These are phyloP conservation scores for Scaptomyza flava DNA, from an alignment of 2,888 invertebrate genomes.

Conservation along the genomic window DNA sequence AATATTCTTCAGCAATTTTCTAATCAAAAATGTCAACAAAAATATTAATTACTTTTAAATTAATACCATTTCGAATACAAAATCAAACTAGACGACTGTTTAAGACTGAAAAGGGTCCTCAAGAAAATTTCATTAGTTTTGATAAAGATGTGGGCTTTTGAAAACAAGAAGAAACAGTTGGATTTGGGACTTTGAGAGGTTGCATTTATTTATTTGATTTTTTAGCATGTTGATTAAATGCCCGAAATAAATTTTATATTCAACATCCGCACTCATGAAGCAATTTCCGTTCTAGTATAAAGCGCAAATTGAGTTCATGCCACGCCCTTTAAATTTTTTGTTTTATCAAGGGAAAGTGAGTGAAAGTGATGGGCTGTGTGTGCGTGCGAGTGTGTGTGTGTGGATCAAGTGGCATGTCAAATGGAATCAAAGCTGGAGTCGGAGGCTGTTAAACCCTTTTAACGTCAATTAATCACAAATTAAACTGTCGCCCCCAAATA, in stretches of 20 bases:
- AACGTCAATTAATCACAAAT: slow-evolving; percentile 80
- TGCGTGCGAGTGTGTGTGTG: neutral
- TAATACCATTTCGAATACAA: neutral
- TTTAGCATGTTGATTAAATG: slow-evolving; percentile 46
- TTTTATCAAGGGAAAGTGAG: slow-evolving; percentile 44
- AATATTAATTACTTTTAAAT: slow-evolving; percentile 1
- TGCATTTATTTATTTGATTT: slow-evolving; percentile 20
- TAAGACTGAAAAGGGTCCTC: slow-evolving; percentile 1
- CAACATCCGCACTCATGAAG: slow-evolving; percentile 68
- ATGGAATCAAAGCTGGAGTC: slow-evolving; percentile 12
- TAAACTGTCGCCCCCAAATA: slow-evolving; percentile 64
- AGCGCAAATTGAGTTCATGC: slow-evolving; percentile 61
- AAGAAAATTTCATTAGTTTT: slow-evolving; percentile 7
- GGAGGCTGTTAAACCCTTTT: slow-evolving; percentile 73
- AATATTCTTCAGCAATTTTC: neutral
- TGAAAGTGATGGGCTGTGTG: slow-evolving; percentile 66
- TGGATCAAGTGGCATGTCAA: slow-evolving; percentile 53
- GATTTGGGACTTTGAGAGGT: neutral
- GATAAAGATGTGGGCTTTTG: neutral
- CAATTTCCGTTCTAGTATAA: slow-evolving; percentile 70
- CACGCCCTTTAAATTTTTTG: slow-evolving; percentile 12
- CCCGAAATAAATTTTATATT: slow-evolving; percentile 61
- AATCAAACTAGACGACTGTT: neutral
- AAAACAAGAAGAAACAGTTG: neutral
- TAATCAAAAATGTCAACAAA: neutral